Conservation (phyloP, 2,797 vertebrate species). For the Clangula hyemalis region DNA sequence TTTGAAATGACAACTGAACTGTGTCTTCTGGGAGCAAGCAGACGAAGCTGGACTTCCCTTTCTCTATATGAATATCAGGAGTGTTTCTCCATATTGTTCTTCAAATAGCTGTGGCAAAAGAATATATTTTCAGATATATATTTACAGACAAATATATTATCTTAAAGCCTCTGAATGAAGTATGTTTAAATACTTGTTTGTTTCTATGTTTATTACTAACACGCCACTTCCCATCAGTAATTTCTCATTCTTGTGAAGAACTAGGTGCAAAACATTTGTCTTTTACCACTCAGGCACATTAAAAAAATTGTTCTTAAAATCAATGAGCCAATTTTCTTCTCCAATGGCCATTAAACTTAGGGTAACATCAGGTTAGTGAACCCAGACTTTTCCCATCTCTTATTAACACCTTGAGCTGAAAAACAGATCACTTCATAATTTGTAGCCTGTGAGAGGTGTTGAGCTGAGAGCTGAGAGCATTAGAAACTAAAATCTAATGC, state of each 20-base stretch:
- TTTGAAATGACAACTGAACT: not conserved
- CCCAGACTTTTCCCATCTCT: not conserved
- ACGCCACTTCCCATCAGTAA: not conserved
- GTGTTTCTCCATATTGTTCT: not conserved
- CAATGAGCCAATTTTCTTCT: not conserved
- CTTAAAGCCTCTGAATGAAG: not conserved
- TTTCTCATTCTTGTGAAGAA: not conserved
- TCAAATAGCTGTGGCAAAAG: not conserved
- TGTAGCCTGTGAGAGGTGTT: not conserved
- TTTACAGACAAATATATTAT: not conserved
- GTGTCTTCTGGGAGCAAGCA: conserved; percentile 1
- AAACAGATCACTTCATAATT: not conserved
- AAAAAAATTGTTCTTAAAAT: not conserved
- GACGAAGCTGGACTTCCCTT: not conserved
- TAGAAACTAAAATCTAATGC: not conserved
- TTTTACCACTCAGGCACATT: not conserved
- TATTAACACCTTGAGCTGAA: not conserved
- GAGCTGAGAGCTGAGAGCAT: not conserved
- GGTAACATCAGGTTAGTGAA: not conserved
- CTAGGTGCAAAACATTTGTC: not conserved
- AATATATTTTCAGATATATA: not conserved
- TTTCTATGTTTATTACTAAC: not conserved
- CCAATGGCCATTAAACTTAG: not conserved
- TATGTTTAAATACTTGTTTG: not conserved
- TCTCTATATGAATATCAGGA: not conserved